Base-by-base conservation (phyloP, 1,140 invertebrate genomes). In the Trichogramma pretiosum region DNA sequence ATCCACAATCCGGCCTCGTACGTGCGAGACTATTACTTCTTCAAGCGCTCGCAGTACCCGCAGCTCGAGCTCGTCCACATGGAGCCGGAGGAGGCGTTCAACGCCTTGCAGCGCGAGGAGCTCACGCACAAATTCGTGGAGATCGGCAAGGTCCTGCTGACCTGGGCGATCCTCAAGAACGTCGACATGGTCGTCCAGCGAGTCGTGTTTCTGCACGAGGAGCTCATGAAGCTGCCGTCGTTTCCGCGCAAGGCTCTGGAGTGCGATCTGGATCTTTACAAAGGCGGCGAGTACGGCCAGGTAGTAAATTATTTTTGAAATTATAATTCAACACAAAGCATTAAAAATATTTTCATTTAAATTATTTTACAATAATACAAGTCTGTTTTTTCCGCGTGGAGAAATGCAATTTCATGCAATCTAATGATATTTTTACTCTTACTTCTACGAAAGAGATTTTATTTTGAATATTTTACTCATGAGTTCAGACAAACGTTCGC, bases 151-250 rank as follows among this genome's bases (percentile, higher is more conserved):
- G 87, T 90, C 0, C 74, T 89, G 40, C 67, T 91, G 2, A 90
- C 87, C 1, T 91, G 88, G 88, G 87, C 88, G 1, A 91, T 91
- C 55, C 74, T 91, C 23, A 91, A 91, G 60, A 90, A 90, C 61
- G 87, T 90, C 18, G 87, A 90, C 56, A 90, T 90, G 87, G 87
- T 95, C 9, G 89, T 94, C 2, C 93, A 96, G 73, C 79, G 87
- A 40, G 93, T 97, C 1, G 91, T 97, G n/a, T 99, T 99, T 65
- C 77, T 99, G 10, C 95, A 99, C 67, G 97, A 99, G 65, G 97
- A 99, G 72, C 76, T 99, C 0, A 96, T 96, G 81, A 99, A 99
- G 70, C 72, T 98, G 22, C 96, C 95, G 0, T 92, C 94, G 0
- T 99, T 99, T 73, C 97, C 97, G 0, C 78, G 97, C 37, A 98